phyloP scores from a whole-genome alignment of 2,888 invertebrate genomes.

The Shargacucullia verbasci region DNA sequence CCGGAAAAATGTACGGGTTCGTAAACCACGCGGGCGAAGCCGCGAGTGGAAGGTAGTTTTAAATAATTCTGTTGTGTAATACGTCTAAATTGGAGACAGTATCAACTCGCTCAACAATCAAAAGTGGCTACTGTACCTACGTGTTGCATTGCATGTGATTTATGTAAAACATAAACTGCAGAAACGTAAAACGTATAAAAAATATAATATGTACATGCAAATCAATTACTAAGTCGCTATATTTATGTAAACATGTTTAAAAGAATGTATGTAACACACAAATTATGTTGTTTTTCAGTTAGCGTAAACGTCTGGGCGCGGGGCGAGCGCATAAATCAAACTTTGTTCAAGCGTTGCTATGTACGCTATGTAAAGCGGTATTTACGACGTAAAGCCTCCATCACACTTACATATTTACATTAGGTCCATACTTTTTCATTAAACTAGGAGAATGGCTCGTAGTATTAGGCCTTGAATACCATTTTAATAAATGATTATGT shows the following conservation, averaged over 20 bases:
- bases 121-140: neutral
- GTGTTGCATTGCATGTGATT: neutral
- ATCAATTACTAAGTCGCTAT: slow-evolving; percentile 29
- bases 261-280: slow-evolving; percentile 40
- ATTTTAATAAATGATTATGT: too few species aligned
- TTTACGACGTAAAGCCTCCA: slow-evolving; percentile 37
- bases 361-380: slow-evolving; percentile 33
- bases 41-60: too few species aligned
- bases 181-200: neutral
- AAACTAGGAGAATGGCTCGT: too few species aligned
- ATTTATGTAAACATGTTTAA: slow-evolving; percentile 17
- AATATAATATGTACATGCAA: slow-evolving; percentile 22
- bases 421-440: too few species aligned
- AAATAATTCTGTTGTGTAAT: too few species aligned
- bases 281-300: slow-evolving; percentile 43
- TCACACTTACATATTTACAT: slow-evolving; percentile 2
- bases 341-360: slow-evolving; percentile 36
- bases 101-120: too few species aligned
- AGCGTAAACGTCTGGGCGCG: slow-evolving; percentile 18
- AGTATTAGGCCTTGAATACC: too few species aligned
- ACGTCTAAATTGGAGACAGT: too few species aligned
- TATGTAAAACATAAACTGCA: neutral
- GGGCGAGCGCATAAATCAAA: slow-evolving; percentile 46
- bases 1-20: too few species aligned
- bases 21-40: too few species aligned